phyloP scores from a whole-genome alignment of 1,140 invertebrate species.

The Drosophila sechellia region DNA sequence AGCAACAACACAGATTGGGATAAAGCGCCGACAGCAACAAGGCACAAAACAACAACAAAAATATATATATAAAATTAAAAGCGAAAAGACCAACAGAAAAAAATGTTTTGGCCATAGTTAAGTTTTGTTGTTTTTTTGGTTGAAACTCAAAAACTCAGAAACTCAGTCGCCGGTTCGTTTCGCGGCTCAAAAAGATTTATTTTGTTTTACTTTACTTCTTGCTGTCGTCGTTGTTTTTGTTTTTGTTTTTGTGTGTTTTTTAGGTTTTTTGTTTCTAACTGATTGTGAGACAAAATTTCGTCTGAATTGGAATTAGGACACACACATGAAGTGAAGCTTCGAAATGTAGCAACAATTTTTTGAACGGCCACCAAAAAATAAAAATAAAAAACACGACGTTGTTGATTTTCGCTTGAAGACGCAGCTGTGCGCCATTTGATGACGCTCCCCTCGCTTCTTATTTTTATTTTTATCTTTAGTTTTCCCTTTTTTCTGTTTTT shows the following conservation, averaged over 20 bases:
- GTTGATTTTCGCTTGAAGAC: slow-evolving; percentile 27
- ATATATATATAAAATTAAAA: neutral
- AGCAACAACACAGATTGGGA: slow-evolving; percentile 71
- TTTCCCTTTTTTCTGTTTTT: neutral
- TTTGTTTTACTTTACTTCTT: slow-evolving; percentile 70
- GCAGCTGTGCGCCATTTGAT: slow-evolving; percentile 79
- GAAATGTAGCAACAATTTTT: slow-evolving; percentile 75
- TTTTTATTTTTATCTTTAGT: neutral
- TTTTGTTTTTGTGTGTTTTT: slow-evolving; percentile 6
- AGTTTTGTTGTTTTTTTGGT: slow-evolving; percentile 48
- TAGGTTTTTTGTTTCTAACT: slow-evolving; percentile 42
- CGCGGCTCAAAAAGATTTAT: slow-evolving; percentile 75
- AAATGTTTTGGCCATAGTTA: slow-evolving; percentile 70
- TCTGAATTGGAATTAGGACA: slow-evolving; percentile 82
- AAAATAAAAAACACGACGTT: neutral
- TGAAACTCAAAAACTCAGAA: slow-evolving; percentile 55
- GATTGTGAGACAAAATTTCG: slow-evolving; percentile 80
- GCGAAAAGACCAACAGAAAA: neutral
- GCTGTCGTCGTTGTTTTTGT: neutral
- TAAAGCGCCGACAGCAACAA: slow-evolving; percentile 78
- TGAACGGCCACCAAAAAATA: slow-evolving; percentile 8
- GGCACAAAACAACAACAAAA: slow-evolving; percentile 24
- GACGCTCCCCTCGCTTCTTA: slow-evolving; percentile 59
- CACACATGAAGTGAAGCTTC: slow-evolving; percentile 68
- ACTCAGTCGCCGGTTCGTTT: slow-evolving; percentile 43